Percentiles rank a stretch among this genome's conserved stretches.
Conservation (phyloP, 2,113 vertebrate species). For the Phocoena phocoena region DNA sequence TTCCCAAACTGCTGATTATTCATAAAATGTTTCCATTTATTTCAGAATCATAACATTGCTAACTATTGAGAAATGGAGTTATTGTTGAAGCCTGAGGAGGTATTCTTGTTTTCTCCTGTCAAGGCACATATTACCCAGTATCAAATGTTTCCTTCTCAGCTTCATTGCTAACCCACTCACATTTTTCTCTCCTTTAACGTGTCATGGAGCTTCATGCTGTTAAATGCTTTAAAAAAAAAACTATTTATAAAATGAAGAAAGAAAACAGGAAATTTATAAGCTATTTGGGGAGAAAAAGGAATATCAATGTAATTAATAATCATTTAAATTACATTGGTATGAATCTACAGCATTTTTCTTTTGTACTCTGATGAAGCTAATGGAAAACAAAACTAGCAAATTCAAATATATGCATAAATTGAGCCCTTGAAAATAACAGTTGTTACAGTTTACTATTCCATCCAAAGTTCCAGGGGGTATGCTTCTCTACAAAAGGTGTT, state of each 20-base stretch:
- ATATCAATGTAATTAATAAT: background rate
- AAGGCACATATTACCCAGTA: background rate
- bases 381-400: conserved; percentile 38
- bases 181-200: conserved; percentile 28
- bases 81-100: conserved; percentile 30
- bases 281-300: conserved; percentile 9
- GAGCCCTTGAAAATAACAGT: conserved; percentile 11
- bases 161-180: conserved; percentile 4
- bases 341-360: conserved; percentile 8
- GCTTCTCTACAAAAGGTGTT: background rate
- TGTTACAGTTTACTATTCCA: background rate
- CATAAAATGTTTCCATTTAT: conserved; percentile 36
- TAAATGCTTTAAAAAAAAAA: background rate
- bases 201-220: background rate
- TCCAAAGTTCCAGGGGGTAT: background rate
- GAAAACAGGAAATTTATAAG: conserved; percentile 31
- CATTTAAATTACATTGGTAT: conserved; percentile 45
- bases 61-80: conserved; percentile 23
- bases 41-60: conserved; percentile 38
- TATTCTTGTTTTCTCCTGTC: conserved; percentile 36
- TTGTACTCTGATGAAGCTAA: conserved; percentile 26
- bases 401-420: conserved; percentile 16
- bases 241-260: conserved; percentile 5
- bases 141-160: background rate
- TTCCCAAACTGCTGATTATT: conserved; percentile 49